Percentiles rank a stretch among this genome's conserved stretches.
These are phyloP conservation scores for Acromyrmex echinatior DNA, from an alignment of 1,140 invertebrate species.

Conservation along the genomic window DNA sequence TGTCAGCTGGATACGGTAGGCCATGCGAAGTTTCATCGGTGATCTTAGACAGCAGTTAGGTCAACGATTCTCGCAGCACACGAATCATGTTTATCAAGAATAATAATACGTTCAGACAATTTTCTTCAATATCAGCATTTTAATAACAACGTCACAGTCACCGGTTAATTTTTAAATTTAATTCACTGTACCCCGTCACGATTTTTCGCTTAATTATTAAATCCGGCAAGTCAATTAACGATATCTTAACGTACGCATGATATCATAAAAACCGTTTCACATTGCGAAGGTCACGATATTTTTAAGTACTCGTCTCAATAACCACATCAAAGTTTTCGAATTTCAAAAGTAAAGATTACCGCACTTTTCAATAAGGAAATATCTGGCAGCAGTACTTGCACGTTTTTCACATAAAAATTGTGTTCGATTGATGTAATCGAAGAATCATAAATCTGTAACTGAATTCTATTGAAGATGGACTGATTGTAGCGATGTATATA, in stretches of 20 bases:
- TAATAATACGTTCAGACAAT: background rate
- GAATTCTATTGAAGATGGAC: background rate
- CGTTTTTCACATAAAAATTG: background rate
- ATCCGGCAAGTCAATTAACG: conserved; percentile 42
- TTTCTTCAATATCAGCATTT: background rate
- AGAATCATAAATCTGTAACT: background rate
- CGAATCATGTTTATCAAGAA: conserved; percentile 33
- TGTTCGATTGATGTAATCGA: background rate
- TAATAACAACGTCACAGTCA: background rate
- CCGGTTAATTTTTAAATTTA: conserved; percentile 17
- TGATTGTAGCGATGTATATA: background rate
- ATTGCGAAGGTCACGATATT: background rate
- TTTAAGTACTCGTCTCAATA: background rate
- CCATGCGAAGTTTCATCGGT: conserved; percentile 58
- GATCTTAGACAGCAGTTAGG: conserved; percentile 20
- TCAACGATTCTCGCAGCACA: conserved; percentile 59
- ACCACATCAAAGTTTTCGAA: background rate
- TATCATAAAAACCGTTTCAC: background rate
- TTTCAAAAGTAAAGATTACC: background rate
- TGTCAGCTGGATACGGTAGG: conserved; percentile 63
- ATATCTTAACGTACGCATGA: background rate
- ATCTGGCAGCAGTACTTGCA: background rate
- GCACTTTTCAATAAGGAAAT: conserved; percentile 26
- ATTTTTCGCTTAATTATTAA: background rate
- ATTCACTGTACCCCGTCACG: conserved; percentile 2